A percentile compares a stretch with the other conserved stretches of the same genome.
These are phyloP conservation scores for Cyanoliseus patagonus DNA, from an alignment of 2,113 vertebrate species.

Conservation along the genomic window DNA sequence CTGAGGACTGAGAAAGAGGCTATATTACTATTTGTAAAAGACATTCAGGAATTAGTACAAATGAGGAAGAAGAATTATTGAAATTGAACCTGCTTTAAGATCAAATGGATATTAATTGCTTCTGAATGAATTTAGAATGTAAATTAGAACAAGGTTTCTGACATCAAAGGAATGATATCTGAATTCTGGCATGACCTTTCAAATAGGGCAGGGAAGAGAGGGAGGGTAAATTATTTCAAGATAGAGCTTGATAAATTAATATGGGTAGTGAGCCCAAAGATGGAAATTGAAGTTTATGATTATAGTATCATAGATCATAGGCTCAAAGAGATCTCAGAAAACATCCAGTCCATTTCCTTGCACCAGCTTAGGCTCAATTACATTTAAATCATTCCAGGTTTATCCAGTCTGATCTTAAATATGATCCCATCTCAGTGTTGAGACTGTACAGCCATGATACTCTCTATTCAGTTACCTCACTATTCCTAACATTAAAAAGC, in stretches of 20 bases:
- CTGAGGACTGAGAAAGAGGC: neutral
- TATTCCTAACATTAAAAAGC: neutral
- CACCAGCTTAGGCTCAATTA: neutral
- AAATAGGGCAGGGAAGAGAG: neutral
- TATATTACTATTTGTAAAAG: conserved; percentile 30
- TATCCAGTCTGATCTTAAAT: conserved; percentile 34
- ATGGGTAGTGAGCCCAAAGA: conserved; percentile 1
- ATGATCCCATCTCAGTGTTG: neutral
- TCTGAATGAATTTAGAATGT: conserved; percentile 22
- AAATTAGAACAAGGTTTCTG: conserved; percentile 40
- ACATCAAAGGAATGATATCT: conserved; percentile 21
- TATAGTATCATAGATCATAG: conserved; percentile 19
- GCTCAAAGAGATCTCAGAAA: conserved; percentile 18
- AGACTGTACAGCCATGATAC: neutral
- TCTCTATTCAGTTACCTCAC: conserved; percentile 6
- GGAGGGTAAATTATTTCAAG: conserved; percentile 48
- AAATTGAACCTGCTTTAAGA: conserved; percentile 8
- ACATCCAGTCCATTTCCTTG: conserved; percentile 4
- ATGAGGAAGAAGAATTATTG: neutral
- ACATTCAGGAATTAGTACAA: neutral
- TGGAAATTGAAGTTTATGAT: conserved; percentile 39
- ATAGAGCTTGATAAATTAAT: conserved; percentile 36
- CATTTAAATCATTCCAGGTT: conserved; percentile 25
- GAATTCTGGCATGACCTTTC: conserved; percentile 22
- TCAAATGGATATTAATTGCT: conserved; percentile 46